Conservation (phyloP, 2,888 invertebrate genomes). For the Meganola albula region DNA sequence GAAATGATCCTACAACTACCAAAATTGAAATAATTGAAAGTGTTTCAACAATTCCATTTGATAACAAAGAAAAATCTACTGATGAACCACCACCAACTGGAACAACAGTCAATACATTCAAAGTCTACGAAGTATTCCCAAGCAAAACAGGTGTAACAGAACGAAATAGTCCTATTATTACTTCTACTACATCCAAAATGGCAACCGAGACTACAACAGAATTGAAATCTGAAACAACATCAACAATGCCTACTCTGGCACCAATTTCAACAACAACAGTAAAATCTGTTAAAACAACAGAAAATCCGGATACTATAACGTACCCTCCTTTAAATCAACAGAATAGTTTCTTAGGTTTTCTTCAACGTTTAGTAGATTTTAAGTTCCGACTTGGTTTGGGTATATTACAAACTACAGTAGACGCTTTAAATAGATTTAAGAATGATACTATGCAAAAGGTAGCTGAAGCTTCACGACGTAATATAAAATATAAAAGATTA, state of each 20-base stretch:
- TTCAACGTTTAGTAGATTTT: constrained; percentile 81
- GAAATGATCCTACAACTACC: constrained; percentile 28
- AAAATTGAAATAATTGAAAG: constrained; percentile 55
- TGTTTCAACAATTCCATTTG: constrained; percentile 59
- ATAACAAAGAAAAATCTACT: constrained; percentile 34
- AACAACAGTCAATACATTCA: constrained; percentile 54
- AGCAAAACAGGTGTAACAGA: constrained; percentile 33
- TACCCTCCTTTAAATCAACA: constrained; percentile 59
- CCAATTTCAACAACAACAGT: constrained; percentile 34
- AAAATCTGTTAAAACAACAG: constrained; percentile 25
- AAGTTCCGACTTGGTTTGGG: constrained; percentile 83
- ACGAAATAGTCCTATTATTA: constrained; percentile 29
- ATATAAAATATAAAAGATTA: no score
- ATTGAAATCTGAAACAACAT: constrained; percentile 53
- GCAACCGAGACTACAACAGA: constrained; percentile 63
- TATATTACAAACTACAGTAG: constrained; percentile 82
- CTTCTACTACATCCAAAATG: constrained; percentile 44
- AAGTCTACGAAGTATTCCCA: constrained; percentile 61
- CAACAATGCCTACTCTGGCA: constrained; percentile 53
- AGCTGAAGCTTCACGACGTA: constrained; percentile 47
- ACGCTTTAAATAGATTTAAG: constrained; percentile 81
- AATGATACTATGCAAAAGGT: constrained; percentile 55
- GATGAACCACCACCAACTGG: constrained; percentile 50
- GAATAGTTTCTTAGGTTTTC: constrained; percentile 73
- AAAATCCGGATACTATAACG: constrained; percentile 54